Conservation (phyloP, 2,113 vertebrate species). For the Vidua macroura region DNA sequence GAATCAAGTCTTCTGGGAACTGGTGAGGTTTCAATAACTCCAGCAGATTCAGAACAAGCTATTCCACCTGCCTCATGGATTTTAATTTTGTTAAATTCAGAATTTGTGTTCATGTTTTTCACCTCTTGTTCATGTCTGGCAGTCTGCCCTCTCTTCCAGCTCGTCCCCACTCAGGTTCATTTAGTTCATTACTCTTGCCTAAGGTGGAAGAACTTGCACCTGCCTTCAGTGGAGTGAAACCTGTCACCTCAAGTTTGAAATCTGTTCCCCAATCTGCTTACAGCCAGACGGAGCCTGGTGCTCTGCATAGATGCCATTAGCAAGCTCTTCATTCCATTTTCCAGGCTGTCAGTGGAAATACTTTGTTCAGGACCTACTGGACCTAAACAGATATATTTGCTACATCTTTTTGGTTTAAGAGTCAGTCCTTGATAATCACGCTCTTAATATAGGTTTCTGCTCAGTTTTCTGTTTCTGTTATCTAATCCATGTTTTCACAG, state of each 20-base stretch:
- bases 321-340: neutral
- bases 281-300: neutral
- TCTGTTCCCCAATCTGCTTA: slow-evolving; percentile 33
- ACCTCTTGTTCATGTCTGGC: neutral
- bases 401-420: neutral
- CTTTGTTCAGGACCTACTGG: slow-evolving; percentile 6
- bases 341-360: neutral
- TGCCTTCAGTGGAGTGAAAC: neutral
- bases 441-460: neutral
- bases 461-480: neutral
- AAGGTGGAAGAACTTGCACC: neutral
- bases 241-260: slow-evolving; percentile 20
- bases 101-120: neutral
- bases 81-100: neutral
- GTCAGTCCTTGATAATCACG: neutral
- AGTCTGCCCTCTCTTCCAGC: neutral
- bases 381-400: neutral
- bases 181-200: neutral
- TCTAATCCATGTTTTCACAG: neutral
- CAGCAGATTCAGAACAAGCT: neutral
- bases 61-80: neutral
- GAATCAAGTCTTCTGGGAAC: neutral
- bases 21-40: neutral
- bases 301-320: slow-evolving; percentile 7
- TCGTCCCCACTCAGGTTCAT: neutral